phyloP scores from a whole-genome alignment of 2,113 vertebrate genomes.

The Brienomyrus brachyistius region DNA sequence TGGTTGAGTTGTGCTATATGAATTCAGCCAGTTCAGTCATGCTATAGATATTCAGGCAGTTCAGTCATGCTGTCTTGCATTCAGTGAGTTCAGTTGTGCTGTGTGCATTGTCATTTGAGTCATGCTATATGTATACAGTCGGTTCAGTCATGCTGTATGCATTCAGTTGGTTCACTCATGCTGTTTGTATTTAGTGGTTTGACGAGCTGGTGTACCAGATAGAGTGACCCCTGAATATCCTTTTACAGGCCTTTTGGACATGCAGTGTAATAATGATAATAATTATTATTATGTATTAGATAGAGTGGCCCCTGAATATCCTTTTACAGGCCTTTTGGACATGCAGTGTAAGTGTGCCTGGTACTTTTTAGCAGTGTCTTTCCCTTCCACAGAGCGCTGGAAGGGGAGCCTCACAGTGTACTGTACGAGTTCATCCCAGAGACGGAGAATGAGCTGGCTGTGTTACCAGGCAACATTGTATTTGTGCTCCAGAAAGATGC shows the following conservation, averaged over 20 bases:
- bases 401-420: slow-evolving; percentile 80
- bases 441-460: slow-evolving; percentile 77
- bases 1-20: too few species aligned
- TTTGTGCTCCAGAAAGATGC: slow-evolving; percentile 82
- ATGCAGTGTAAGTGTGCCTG: neutral
- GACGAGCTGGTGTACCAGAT: neutral
- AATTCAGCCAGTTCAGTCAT: too few species aligned
- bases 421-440: slow-evolving; percentile 81
- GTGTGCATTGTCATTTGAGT: rapidly evolving
- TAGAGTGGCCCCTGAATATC: too few species aligned
- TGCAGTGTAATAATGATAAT: too few species aligned
- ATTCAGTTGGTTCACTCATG: neutral
- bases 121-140: neutral
- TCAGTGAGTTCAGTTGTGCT: neutral
- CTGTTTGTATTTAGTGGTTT: neutral
- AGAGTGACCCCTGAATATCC: neutral
- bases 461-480: slow-evolving; percentile 88
- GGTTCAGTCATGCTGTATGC: neutral
- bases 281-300: too few species aligned
- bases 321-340: neutral
- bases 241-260: neutral
- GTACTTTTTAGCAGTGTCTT: neutral
- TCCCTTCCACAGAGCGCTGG: slow-evolving; percentile 65
- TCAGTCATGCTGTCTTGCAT: neutral
- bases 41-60: neutral